Base-by-base conservation (phyloP, 2,888 invertebrate species). In the Drosophila pseudotakahashii region DNA sequence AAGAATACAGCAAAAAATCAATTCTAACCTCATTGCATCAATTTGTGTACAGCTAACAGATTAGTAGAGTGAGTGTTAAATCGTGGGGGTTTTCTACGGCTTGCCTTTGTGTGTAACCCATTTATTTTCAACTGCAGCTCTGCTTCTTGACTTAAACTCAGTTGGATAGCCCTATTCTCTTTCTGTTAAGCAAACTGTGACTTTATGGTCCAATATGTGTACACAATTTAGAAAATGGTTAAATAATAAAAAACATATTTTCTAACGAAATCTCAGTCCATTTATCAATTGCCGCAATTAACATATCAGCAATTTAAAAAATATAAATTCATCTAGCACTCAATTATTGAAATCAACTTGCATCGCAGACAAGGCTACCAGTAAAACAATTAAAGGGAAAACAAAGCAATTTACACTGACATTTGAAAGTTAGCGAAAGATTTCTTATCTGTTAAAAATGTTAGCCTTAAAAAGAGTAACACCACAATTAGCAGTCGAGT, bases 21-120 rank as follows among this genome's bases (percentile, higher is more conserved):
- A 83, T 83, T 83, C 66, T 79, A 83, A 76, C 83, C 83, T 73
- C 81, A 76, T 79, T 85, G 68, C 68, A 52, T 26, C 13, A 13
- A 19, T 11, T 16, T 34, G 11, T 53, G 39, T 19, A 23, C 41
- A 30, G 30, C 30, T 30, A 30, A 30, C 1, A 7, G 30, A 30
- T 30, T 30, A 30, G 30, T 11, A 11, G 34, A 54, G 69, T 69
- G 45, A 57, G 19, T 63, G 60, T 50, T 52, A 70, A n/a, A n/a
- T 5, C 37, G n/a, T n/a, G 13, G 13, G 37, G 37, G 5, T 2
- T 37, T 30, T 7, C 7, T 30, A 30, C n/a, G n/a, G n/a, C n/a
- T 37, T 37, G 14, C 67, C 68, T 41, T 81, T 81, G 83, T 78
- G 59, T 81, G 67, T 79, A 83, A 83, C 81, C 81, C 79, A 83